Conservation (phyloP, 1,140 invertebrate genomes). For the Tetraneura akinire region DNA sequence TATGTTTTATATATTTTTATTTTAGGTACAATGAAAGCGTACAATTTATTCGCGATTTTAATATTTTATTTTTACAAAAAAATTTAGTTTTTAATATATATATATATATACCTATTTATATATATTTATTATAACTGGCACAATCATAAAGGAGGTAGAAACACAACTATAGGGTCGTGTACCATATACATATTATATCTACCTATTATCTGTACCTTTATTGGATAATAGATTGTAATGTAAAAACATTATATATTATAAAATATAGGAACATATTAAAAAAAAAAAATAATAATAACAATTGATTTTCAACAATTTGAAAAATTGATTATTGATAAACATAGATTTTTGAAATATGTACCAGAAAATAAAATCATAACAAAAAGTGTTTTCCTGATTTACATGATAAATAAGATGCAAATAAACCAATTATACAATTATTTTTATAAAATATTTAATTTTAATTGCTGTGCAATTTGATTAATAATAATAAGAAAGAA, state of each 20-base stretch:
- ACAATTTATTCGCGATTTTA: background rate
- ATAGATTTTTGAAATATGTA: slow-evolving; percentile 14
- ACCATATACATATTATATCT: background rate
- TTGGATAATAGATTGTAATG: background rate
- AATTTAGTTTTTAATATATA: background rate
- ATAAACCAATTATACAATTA: background rate
- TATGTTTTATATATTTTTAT: slow-evolving; percentile 3
- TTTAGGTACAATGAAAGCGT: background rate
- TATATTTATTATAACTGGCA: slow-evolving; percentile 15
- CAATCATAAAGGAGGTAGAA: slow-evolving; percentile 32
- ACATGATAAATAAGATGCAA: background rate
- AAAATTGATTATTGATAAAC: background rate
- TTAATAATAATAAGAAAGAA: slow-evolving; percentile 20
- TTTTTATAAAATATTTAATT: background rate
- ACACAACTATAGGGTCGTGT: slow-evolving; percentile 39
- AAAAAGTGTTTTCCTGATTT: background rate
- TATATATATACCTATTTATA: no score
- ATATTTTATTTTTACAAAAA: slow-evolving; percentile 11
- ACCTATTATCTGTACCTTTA: background rate
- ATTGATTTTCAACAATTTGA: background rate
- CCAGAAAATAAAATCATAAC: background rate
- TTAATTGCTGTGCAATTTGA: background rate
- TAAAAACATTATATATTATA: background rate
- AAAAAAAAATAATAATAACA: slow-evolving; percentile 21
- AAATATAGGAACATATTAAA: slow-evolving; percentile 40